phyloP scores from a whole-genome alignment of 2,113 vertebrate species.

The Brienomyrus longianalis region DNA sequence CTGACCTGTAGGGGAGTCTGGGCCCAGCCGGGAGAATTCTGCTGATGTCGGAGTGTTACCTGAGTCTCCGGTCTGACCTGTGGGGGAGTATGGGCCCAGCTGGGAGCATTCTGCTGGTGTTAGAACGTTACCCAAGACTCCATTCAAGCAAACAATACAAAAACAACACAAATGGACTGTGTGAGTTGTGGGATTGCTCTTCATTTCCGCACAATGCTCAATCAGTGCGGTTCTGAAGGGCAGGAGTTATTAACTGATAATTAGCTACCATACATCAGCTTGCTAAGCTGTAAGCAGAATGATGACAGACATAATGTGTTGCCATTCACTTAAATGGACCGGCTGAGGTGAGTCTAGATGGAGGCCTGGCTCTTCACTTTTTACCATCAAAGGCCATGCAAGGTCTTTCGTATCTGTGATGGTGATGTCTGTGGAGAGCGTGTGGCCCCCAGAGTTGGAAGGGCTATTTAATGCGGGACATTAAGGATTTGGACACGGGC shows the following conservation, averaged over 20 bases:
- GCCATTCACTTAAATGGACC: slow-evolving; percentile 1
- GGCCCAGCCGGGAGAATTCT: too few relatives aligned
- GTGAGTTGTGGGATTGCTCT: neutral
- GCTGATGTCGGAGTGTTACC: neutral
- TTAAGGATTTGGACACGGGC: neutral
- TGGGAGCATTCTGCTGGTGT: too few relatives aligned
- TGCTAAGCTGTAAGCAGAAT: neutral
- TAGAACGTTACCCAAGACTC: too few relatives aligned
- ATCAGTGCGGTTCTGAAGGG: neutral
- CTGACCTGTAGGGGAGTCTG: neutral
- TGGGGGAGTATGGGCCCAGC: too few relatives aligned
- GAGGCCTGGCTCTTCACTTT: neutral
- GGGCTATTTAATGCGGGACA: neutral
- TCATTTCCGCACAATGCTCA: neutral
- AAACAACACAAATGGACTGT: neutral
- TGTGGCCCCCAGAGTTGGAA: neutral
- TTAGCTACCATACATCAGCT: neutral
- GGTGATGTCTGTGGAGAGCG: neutral
- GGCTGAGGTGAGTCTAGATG: neutral
- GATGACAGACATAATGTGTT: neutral
- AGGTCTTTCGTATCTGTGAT: neutral
- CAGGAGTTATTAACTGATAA: neutral
- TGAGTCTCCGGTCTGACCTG: neutral
- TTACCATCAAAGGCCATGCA: neutral
- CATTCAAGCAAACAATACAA: neutral